phyloP scores from a whole-genome alignment of 2,888 invertebrate species.

The Uropetala carovei region DNA sequence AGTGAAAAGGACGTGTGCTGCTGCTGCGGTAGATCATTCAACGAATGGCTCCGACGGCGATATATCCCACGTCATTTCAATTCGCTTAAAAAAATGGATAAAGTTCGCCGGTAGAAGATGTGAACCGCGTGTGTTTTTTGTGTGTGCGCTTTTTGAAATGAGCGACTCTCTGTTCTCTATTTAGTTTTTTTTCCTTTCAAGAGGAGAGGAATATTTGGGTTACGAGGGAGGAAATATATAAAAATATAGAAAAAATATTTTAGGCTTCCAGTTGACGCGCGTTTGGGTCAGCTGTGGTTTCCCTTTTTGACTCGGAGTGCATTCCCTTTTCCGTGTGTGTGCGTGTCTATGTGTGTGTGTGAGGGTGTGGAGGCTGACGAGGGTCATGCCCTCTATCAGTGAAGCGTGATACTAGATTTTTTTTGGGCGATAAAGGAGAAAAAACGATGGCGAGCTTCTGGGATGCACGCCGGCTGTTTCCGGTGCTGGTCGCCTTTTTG shows the following conservation, averaged over 20 bases:
- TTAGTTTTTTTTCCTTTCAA: background rate
- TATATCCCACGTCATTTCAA: background rate
- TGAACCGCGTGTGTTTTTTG: background rate
- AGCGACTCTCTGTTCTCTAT: background rate
- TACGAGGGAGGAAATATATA: background rate
- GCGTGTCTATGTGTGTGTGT: background rate
- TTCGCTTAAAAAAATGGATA: background rate
- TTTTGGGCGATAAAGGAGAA: background rate
- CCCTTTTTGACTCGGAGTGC: background rate
- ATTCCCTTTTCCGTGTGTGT: background rate
- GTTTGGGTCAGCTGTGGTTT: background rate
- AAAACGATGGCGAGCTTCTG: background rate
- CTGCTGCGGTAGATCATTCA: background rate
- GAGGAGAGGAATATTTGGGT: background rate
- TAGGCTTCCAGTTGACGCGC: background rate
- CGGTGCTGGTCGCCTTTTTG: conserved; percentile 13
- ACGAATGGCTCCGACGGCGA: background rate
- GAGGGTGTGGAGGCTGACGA: background rate
- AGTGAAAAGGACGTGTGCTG: background rate
- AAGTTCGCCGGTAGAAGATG: background rate
- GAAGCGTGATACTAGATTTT: background rate
- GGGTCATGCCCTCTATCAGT: conserved; percentile 28
- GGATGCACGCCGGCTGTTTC: background rate
- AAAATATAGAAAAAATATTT: background rate
- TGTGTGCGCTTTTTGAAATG: background rate